A percentile compares a stretch with the other conserved stretches of the same genome.
phyloP scores from a whole-genome alignment of 30 jellyfish, hydroid and myxozoan species.

The Chrysaora quinquecirrha region DNA sequence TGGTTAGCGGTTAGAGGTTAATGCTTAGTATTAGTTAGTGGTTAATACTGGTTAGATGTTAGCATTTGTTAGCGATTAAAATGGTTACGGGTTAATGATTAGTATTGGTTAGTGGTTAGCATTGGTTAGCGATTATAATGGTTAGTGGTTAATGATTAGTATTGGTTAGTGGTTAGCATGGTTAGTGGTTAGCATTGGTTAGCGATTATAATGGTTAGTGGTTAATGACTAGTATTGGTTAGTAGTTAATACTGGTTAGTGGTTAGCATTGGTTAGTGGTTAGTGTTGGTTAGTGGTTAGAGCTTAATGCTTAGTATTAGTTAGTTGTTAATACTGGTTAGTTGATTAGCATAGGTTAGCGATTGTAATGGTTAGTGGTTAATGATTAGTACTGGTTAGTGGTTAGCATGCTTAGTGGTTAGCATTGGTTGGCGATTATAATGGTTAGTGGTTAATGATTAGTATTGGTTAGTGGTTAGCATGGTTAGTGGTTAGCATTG shows the following conservation, averaged over 20 bases:
- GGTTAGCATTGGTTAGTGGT: no score
- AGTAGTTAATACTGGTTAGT: not conserved
- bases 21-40: no score
- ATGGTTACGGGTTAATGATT: slow-evolving; percentile 14
- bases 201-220: slow-evolving; percentile 9
- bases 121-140: no score
- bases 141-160: not conserved
- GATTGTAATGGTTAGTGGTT: no score
- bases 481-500: not conserved
- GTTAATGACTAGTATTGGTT: not conserved
- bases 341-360: no score
- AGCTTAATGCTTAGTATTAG: no score
- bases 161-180: not conserved
- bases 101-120: slow-evolving; percentile 12
- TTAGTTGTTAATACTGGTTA: no score
- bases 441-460: no score
- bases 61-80: not conserved
- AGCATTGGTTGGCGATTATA: no score
- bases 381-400: no score
- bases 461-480: slow-evolving; percentile 23
- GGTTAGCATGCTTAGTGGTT: no score
- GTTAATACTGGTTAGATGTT: slow-evolving; percentile 7
- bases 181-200: slow-evolving; percentile 1
- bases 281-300: slow-evolving; percentile 9
- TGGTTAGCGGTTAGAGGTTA: not conserved